Evolutionary conservation across 2,113 vertebrate species (phyloP).

Genomic region (Eurystomus gularis): DNA sequence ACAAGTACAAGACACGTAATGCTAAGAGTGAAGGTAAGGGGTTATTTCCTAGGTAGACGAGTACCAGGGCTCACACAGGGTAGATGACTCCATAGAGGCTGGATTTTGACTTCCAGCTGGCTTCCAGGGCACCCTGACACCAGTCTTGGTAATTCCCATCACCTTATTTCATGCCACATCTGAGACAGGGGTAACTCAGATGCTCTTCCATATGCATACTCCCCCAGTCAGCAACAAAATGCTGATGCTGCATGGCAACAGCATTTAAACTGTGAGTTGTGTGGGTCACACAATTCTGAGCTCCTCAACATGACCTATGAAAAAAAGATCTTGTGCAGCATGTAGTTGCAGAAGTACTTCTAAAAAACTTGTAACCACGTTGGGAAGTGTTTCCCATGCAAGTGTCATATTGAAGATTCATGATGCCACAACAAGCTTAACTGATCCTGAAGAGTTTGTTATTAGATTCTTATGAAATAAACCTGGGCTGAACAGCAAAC

Average conservation of each 20-base stretch:
- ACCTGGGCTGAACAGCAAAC: neutral
- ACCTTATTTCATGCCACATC: neutral
- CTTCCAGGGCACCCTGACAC: neutral
- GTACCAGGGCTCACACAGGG: neutral
- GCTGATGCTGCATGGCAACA: neutral
- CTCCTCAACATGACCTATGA: neutral
- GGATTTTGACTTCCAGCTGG: neutral
- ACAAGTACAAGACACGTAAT: neutral
- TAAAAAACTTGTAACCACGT: neutral
- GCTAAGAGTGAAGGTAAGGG: neutral
- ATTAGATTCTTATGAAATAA: neutral
- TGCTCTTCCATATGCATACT: neutral
- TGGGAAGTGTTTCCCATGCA: too few relatives aligned
- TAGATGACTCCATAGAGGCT: neutral
- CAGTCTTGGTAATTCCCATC: neutral
- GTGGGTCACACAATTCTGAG: neutral
- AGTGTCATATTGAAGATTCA: neutral
- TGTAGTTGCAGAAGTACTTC: neutral
- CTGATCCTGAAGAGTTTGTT: neutral
- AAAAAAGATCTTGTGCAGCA: neutral
- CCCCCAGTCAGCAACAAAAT: neutral
- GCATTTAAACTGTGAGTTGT: neutral
- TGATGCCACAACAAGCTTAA: neutral
- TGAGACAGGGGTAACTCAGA: neutral
- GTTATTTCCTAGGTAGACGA: neutral